Conservation (phyloP, 1,140 invertebrate genomes). For the Cotesia vestalis region DNA sequence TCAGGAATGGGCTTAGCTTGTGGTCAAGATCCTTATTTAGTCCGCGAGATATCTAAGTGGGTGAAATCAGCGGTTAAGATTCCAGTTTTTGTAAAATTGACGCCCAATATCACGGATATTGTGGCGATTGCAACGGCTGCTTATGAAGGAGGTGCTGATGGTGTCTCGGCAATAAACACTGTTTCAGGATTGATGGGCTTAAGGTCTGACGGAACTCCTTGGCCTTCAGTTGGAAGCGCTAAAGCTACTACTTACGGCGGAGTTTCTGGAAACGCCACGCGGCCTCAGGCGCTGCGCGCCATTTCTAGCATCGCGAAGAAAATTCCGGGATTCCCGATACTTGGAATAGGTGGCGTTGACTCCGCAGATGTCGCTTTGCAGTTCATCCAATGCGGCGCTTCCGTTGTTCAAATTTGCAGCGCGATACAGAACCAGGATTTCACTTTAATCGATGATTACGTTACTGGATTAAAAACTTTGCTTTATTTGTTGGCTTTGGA, state of each 20-base stretch:
- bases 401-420: slow-evolving; percentile 93
- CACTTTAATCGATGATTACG: slow-evolving; percentile 93
- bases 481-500: slow-evolving; percentile 82
- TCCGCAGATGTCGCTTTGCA: slow-evolving; percentile 93
- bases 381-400: slow-evolving; percentile 91
- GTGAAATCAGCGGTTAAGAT: slow-evolving; percentile 86
- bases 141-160: slow-evolving; percentile 87
- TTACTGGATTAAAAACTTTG: slow-evolving; percentile 87
- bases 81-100: slow-evolving; percentile 98
- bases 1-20: slow-evolving; percentile 97
- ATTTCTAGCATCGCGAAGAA: slow-evolving; percentile 86
- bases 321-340: slow-evolving; percentile 88
- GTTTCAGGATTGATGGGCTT: slow-evolving; percentile 93
- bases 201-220: slow-evolving; percentile 80
- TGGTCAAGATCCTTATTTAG: slow-evolving; percentile 90
- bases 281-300: slow-evolving; percentile 90
- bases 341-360: slow-evolving; percentile 96
- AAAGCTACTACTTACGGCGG: slow-evolving; percentile 95
- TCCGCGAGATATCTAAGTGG: slow-evolving; percentile 91
- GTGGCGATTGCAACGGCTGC: slow-evolving; percentile 89
- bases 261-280: slow-evolving; percentile 93
- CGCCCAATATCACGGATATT: slow-evolving; percentile 97
- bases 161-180: slow-evolving; percentile 97
- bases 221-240: slow-evolving; percentile 87
- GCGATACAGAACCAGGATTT: slow-evolving; percentile 99